Conservation (phyloP, 2,113 vertebrate genomes). For the Leptodactylus fuscus region DNA sequence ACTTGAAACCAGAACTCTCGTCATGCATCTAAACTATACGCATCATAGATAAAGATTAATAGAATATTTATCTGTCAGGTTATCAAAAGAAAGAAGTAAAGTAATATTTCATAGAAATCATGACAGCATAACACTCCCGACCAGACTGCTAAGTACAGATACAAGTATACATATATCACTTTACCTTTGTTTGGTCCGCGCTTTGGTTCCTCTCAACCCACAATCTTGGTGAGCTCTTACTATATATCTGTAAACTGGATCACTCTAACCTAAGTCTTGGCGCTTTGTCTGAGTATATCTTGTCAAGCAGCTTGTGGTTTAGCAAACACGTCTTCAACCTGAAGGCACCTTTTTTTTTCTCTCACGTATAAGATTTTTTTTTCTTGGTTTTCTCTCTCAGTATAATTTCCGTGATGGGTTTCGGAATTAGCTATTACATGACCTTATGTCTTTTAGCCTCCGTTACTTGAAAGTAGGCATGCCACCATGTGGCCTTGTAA, state of each 20-base stretch:
- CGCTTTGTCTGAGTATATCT: neutral
- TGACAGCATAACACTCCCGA: no score
- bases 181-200: conserved; percentile 63
- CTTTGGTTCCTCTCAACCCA: conserved; percentile 31
- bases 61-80: no score
- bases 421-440: conserved; percentile 69
- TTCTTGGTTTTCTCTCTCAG: conserved; percentile 58
- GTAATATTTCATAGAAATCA: no score
- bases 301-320: conserved; percentile 14
- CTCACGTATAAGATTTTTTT: conserved; percentile 25
- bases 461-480: neutral
- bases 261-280: conserved; percentile 23
- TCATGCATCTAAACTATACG: neutral
- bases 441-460: conserved; percentile 33
- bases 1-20: neutral
- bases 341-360: conserved; percentile 47
- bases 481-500: neutral
- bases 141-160: no score
- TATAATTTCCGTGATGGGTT: conserved; percentile 71
- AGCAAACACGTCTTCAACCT: conserved; percentile 56
- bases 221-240: neutral
- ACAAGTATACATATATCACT: no score
- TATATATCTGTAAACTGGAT: conserved; percentile 32
- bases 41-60: neutral
- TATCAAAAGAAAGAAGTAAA: no score